phyloP scores from a whole-genome alignment of 2,888 invertebrate genomes.

The Myathropa florea region DNA sequence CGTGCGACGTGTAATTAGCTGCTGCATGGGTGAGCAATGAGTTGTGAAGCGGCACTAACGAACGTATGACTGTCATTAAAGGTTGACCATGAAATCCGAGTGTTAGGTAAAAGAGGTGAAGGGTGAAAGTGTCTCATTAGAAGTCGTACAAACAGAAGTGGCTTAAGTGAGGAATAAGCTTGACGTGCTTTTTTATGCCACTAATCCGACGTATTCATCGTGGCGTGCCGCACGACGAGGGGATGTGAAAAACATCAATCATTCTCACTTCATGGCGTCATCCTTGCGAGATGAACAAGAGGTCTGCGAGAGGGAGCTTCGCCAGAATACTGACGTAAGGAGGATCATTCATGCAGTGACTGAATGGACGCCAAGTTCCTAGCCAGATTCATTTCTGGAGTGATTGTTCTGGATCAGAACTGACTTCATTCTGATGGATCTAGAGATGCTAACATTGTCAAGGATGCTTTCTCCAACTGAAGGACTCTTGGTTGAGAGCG shows the following conservation, averaged over 20 bases:
- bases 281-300: neutral
- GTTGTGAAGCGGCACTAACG: neutral
- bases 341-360: no score
- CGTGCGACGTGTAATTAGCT: neutral
- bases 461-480: no score
- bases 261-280: neutral
- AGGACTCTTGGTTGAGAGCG: no score
- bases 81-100: neutral
- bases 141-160: neutral
- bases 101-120: neutral
- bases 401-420: no score
- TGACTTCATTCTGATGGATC: no score
- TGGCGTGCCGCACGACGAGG: neutral
- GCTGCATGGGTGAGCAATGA: neutral
- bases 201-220: neutral
- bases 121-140: neutral
- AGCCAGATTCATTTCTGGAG: no score
- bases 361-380: no score
- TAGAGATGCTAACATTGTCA: no score
- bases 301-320: neutral
- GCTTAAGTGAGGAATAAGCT: neutral
- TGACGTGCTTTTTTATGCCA: neutral
- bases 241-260: neutral
- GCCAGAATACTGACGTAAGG: neutral
- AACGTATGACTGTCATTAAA: neutral